Base-by-base conservation (phyloP, 2,797 vertebrate genomes). In the Antrozous pallidus region DNA sequence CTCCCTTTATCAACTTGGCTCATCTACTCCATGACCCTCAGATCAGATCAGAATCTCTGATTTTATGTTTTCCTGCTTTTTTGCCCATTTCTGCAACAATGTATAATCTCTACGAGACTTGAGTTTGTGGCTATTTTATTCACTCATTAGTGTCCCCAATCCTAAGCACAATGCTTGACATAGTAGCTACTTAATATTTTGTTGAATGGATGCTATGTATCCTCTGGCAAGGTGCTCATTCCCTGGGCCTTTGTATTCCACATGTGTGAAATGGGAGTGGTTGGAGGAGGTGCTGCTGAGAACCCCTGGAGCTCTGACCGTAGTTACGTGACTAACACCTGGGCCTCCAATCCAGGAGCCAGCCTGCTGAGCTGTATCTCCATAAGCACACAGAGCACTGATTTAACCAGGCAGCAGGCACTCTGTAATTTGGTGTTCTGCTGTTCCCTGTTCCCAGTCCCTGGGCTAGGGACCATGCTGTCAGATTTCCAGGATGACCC, bases 401-500 rank as follows among this genome's bases (percentile, higher is more conserved):
- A 91, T 88, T 81, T 79, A 88, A 73, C 78, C 10, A 26, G 90
- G 73, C 9, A 22, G 51, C 81, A 56, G 61, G 58, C 54, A 54
- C 58, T 65, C 36, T 73, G 40, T 56, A 70, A 49, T 93, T 91
- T 63, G 18, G 12, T 22, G 17, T 77, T 61, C 79, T 71, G 67
- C n/a, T n/a, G 31, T 49, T 54, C 24, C 24, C 45, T 22, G 36
- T 58, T 70, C 54, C 40, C 2, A 8, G 61, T 54, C 42, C 70
- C 33, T 16, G 7, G 31, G 49, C 65, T 85, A 49, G 33, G 42
- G n/a, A 67, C 61, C 24, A 42, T 4, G 65, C 82, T 94, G 73
- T 88, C 67, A 73, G 73, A 77, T 88, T 80, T 94, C 58, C 74
- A 94, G 67, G 42, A 40, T 85, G 92, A 82, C 28, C 85, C 63